Base-by-base conservation (phyloP, 1,140 invertebrate genomes). In the Idris sp. region DNA sequence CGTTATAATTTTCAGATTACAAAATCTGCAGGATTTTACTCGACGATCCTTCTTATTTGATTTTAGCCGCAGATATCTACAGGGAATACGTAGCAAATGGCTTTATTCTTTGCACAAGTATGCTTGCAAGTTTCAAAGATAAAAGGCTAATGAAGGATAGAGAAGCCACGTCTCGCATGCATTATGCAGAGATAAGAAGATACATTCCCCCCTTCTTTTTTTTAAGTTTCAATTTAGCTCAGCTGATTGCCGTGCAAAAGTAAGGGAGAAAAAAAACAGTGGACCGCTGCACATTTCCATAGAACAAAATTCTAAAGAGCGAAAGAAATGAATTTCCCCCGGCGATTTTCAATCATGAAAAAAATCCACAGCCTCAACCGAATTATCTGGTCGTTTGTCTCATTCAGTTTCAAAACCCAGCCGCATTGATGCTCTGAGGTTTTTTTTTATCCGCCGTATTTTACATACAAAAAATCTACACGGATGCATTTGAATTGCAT, bases 91-190 rank as follows among this genome's bases (percentile, higher is more conserved):
- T 13, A 28, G 41, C 43, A 36, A 58, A 46, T 58, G 48, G 71
- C 15, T 61, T 59, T 64, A 59, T 74, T 74, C 56, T 74, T 73
- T 53, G 36, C 46, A 9, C 51, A 10, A 56, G 16, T 72, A 41
- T 31, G 48, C 41, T 62, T 11, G 46, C 38, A 22, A 54, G 56
- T 61, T 41, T 71, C 44, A 16, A 72, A 72, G 68, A 72, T 72
- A 73, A 64, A 71, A 64, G 68, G 43, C 58, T 73, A 73, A 73
- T 73, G 69, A 73, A 73, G 59, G 59, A 64, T 54, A 28, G 51
- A 56, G 59, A n/a, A n/a, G 58, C n/a, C 49, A 35, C 69, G 19
- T 26, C 58, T 51, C 18, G 69, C 31, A 65, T 73, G 53, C 69
- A 73, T 73, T 65, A 65, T 73, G 69, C 69, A 65, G n/a, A 44